These are phyloP conservation scores for Ischnura elegans DNA, from an alignment of 2,888 invertebrate species.

Conservation along the genomic window DNA sequence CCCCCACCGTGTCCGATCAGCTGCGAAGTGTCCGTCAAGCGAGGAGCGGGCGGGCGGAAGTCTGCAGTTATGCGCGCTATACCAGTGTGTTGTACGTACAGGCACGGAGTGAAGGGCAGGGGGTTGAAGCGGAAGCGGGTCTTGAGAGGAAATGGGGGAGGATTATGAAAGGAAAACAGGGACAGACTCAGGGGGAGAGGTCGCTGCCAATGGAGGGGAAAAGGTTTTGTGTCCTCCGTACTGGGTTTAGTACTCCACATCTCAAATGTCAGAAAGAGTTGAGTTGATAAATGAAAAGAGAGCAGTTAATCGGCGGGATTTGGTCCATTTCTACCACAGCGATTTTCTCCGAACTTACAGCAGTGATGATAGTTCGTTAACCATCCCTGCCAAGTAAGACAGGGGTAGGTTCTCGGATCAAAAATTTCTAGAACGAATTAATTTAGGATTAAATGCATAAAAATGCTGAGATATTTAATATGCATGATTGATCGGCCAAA, in stretches of 20 bases:
- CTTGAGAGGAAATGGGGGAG: not conserved
- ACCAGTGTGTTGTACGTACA: not conserved
- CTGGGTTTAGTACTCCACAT: not conserved
- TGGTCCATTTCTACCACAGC: too few relatives aligned
- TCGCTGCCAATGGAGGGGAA: not conserved
- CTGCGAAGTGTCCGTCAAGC: conserved; percentile 50
- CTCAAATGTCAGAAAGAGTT: not conserved
- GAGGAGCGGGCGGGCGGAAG: conserved; percentile 22
- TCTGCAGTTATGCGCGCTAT: conserved; percentile 25
- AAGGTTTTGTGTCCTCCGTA: not conserved
- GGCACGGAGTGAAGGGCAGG: conserved; percentile 23
- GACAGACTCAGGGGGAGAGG: not conserved
- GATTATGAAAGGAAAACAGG: not conserved
- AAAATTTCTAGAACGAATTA: too few relatives aligned
- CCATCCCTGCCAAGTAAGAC: not conserved
- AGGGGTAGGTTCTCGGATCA: too few relatives aligned
- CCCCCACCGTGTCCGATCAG: conserved; percentile 40
- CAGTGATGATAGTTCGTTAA: not conserved
- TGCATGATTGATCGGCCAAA: too few relatives aligned
- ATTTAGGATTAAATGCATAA: too few relatives aligned
- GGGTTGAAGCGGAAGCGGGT: not conserved
- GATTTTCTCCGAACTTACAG: too few relatives aligned
- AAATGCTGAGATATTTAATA: too few relatives aligned
- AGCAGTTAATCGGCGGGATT: too few relatives aligned
- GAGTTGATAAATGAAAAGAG: not conserved